Percentiles rank a stretch among this genome's conserved stretches.
These are phyloP conservation scores for Cataglyphis albicans DNA, from an alignment of 2,888 invertebrate genomes.

Conservation along the genomic window DNA sequence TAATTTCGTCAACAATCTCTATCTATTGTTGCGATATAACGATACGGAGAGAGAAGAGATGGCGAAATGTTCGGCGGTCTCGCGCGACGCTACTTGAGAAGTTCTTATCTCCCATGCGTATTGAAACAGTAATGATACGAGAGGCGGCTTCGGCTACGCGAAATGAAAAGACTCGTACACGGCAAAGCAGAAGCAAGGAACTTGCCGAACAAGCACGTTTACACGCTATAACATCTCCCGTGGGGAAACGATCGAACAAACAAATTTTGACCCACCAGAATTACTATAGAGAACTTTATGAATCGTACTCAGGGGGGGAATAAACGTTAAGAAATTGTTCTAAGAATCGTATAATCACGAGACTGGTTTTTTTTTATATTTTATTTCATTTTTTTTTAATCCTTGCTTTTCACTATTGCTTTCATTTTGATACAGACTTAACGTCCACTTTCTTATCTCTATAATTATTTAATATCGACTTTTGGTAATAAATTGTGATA, in stretches of 20 bases:
- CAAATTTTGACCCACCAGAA: constrained; percentile 47
- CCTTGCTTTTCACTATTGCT: not conserved
- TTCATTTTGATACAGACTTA: not conserved
- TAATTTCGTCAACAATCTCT: constrained; percentile 20
- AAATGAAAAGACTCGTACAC: constrained; percentile 73
- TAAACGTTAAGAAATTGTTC: constrained; percentile 19
- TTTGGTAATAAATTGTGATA: not conserved
- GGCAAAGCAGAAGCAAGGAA: constrained; percentile 60
- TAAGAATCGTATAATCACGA: constrained; percentile 4
- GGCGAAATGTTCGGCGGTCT: constrained; percentile 30
- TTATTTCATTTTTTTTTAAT: not conserved
- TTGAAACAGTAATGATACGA: constrained; percentile 75
- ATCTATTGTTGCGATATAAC: constrained; percentile 24
- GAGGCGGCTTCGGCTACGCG: constrained; percentile 58
- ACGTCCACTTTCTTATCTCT: not conserved
- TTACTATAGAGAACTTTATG: constrained; percentile 49
- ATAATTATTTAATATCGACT: not conserved
- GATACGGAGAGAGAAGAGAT: constrained; percentile 12
- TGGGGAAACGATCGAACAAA: constrained; percentile 61
- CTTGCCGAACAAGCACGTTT: constrained; percentile 65
- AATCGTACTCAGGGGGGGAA: constrained; percentile 37
- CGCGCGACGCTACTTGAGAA: constrained; percentile 50
- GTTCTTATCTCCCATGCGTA: constrained; percentile 68
- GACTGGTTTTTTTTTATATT: constrained; percentile 30
- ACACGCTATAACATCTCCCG: constrained; percentile 61